phyloP scores from a whole-genome alignment of 2,888 invertebrate genomes.

The Ernsta delagoae region DNA sequence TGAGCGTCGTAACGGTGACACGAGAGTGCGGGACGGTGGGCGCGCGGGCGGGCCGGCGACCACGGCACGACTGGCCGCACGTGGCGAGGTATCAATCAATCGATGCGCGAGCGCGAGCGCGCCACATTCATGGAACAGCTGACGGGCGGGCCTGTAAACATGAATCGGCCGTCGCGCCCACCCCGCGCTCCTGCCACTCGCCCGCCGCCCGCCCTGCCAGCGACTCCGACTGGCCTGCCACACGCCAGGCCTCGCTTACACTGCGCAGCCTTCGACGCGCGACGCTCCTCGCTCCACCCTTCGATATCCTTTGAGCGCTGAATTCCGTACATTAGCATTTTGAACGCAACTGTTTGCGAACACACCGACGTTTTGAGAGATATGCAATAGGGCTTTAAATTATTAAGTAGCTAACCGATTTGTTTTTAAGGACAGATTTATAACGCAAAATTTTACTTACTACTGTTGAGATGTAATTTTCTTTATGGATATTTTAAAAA shows the following conservation, averaged over 20 bases:
- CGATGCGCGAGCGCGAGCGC: conserved; percentile 77
- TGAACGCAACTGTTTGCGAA: no score
- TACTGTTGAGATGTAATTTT: no score
- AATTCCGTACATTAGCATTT: no score
- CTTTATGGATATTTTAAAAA: no score
- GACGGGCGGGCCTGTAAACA: conserved; percentile 81
- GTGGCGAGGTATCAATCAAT: conserved; percentile 76
- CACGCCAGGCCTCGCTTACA: conserved; percentile 31
- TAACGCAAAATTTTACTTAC: no score
- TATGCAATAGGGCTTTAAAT: no score
- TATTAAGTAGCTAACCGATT: no score
- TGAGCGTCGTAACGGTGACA: conserved; percentile 59
- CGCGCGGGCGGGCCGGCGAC: conserved; percentile 69
- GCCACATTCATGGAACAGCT: conserved; percentile 83
- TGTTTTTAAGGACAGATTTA: no score
- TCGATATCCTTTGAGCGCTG: conserved; percentile 26
- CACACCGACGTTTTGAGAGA: no score
- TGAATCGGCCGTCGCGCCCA: conserved; percentile 70
- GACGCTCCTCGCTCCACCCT: conserved; percentile 33
- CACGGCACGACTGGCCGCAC: conserved; percentile 67
- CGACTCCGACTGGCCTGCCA: conserved; percentile 42
- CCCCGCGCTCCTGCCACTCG: conserved; percentile 44
- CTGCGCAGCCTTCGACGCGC: no score
- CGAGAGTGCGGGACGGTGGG: conserved; percentile 48
- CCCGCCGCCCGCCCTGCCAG: conserved; percentile 29